A percentile compares a stretch with the other conserved stretches of the same genome.
Evolutionary conservation across 2,113 vertebrate species (phyloP).

Genomic region (Trichomycterus rosablanca): DNA sequence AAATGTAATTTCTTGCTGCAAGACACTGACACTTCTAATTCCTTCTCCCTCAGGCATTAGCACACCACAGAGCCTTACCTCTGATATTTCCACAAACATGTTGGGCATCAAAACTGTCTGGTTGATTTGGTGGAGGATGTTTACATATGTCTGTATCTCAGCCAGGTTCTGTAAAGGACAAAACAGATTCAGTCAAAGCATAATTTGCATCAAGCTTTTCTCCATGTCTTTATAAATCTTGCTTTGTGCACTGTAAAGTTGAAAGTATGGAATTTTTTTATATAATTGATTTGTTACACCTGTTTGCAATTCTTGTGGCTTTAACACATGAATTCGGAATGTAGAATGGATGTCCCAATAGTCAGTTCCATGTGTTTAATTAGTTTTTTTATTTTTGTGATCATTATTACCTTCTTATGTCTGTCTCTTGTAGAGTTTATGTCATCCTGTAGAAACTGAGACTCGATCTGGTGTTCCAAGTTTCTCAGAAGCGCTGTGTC

Average conservation of each 20-base stretch:
- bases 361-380: too few relatives aligned
- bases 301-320: too few relatives aligned
- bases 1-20: too few relatives aligned
- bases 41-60: not conserved
- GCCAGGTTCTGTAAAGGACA: slow-evolving; percentile 77
- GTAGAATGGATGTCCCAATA: too few relatives aligned
- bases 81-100: slow-evolving; percentile 67
- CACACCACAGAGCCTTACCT: slow-evolving; percentile 68
- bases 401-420: slow-evolving; percentile 85
- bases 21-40: not conserved
- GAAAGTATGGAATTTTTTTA: too few relatives aligned
- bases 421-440: slow-evolving; percentile 84
- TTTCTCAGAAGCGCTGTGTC: slow-evolving; percentile 81
- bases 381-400: too few relatives aligned
- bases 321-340: too few relatives aligned
- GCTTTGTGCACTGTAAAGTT: too few relatives aligned
- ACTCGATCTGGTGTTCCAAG: slow-evolving; percentile 84
- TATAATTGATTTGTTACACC: too few relatives aligned
- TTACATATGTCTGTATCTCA: slow-evolving; percentile 91
- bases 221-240: too few relatives aligned
- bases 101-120: slow-evolving; percentile 72
- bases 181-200: slow-evolving; percentile 11
- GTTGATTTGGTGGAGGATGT: slow-evolving; percentile 86
- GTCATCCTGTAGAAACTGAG: slow-evolving; percentile 91
- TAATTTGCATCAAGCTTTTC: too few relatives aligned